phyloP scores from a whole-genome alignment of 1,140 invertebrate genomes.

The Drosophila santomea region DNA sequence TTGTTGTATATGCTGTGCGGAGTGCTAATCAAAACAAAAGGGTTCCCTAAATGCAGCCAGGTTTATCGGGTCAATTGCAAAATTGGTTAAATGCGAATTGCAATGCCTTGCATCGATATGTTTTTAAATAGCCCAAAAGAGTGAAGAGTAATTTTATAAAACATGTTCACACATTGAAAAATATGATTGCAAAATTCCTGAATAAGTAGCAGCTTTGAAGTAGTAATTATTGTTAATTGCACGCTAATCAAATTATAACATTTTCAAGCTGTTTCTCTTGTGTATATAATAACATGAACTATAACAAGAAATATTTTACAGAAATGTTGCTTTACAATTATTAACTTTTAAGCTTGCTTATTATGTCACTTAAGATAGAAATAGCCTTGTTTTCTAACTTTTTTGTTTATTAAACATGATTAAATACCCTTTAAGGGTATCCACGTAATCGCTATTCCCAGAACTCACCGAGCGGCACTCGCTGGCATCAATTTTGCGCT shows the following conservation, averaged over 20 bases:
- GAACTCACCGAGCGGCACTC: constrained; percentile 15
- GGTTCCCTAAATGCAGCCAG: constrained; percentile 25
- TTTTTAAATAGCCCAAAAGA: background rate
- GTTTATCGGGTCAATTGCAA: constrained; percentile 24
- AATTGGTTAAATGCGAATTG: constrained; percentile 1
- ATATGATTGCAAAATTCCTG: too few relatives aligned
- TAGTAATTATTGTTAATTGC: too few relatives aligned
- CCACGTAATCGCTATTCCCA: background rate
- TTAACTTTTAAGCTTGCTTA: too few relatives aligned
- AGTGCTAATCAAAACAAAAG: constrained; percentile 58
- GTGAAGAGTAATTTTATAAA: background rate
- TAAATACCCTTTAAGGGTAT: constrained; percentile 23
- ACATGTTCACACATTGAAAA: too few relatives aligned
- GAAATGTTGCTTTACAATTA: too few relatives aligned
- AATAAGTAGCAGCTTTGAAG: too few relatives aligned
- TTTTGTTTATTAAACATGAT: background rate
- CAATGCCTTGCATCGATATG: background rate
- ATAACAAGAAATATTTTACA: too few relatives aligned
- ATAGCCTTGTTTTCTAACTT: background rate
- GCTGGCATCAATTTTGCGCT: constrained; percentile 59
- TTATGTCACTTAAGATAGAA: background rate
- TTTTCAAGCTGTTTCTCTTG: too few relatives aligned
- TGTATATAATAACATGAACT: too few relatives aligned
- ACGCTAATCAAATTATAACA: too few relatives aligned
- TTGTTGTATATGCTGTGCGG: constrained; percentile 56